These are phyloP conservation scores for Callospermophilus lateralis DNA, from an alignment of 2,113 vertebrate genomes.

Conservation along the genomic window DNA sequence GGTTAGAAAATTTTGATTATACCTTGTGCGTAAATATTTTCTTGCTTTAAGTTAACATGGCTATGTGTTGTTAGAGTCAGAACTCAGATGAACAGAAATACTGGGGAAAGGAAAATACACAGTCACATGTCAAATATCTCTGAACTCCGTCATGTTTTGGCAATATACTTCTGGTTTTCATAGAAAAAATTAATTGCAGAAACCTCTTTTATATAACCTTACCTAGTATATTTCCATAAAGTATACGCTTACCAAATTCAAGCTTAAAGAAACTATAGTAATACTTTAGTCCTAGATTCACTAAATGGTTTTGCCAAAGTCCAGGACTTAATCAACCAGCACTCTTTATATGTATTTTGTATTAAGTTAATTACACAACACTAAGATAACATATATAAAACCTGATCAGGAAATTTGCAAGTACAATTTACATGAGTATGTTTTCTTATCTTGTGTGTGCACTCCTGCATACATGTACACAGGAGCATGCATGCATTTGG, in stretches of 20 bases:
- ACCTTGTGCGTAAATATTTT: not conserved
- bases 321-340: not conserved
- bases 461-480: not conserved
- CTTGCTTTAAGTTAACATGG: not conserved
- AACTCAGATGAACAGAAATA: not conserved
- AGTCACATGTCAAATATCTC: not conserved
- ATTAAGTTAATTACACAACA: not conserved
- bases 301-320: not conserved
- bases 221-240: not conserved
- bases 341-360: not conserved
- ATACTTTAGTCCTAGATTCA: not conserved
- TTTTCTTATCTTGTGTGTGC: not conserved
- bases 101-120: not conserved
- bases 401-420: not conserved
- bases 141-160: not conserved
- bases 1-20: not conserved
- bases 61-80: not conserved
- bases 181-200: not conserved
- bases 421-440: not conserved
- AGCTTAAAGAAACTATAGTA: not conserved
- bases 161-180: not conserved
- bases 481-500: not conserved
- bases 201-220: not conserved
- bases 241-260: not conserved
- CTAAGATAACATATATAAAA: not conserved